Base-by-base conservation (phyloP, 2,113 vertebrate genomes). In the Esox niger region DNA sequence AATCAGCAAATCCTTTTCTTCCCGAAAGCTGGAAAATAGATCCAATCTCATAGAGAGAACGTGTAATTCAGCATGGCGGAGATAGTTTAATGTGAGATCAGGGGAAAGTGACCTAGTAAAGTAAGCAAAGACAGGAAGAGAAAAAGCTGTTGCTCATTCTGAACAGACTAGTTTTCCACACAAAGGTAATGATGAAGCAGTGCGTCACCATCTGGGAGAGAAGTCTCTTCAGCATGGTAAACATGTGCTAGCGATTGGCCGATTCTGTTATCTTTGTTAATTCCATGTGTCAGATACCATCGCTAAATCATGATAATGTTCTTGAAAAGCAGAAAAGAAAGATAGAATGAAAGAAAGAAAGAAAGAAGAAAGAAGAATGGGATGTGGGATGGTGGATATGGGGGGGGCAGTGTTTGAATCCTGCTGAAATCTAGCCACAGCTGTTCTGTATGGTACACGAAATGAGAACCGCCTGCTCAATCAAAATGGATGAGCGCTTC, bases 401-500 rank as follows among this genome's bases (percentile, higher is more conserved):
- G 26, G 47, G 66, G 2, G 47, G 2, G 38, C 52, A 66, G 49
- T 56, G 25, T 66, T 56, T 10, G 47, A 61, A 25, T 20, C 38
- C 25, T 13, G 58, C 55, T 71, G 66, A 54, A 77, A 65, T 70
- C 52, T 69, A 71, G 62, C 32, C 64, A 73, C 87, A 88, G 84
- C 82, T 87, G 87, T 79, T 86, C 71, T 80, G 77, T 74, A 68
- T 77, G 73, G 72, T 58, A 79, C 82, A 78, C 75, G 33, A 84
- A 89, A 89, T 84, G 66, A 79, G 75, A 87, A 88, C 85, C 83
- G 6, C 69, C 88, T 87, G 87, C 75, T 68, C 80, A 78, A 73
- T 86, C 82, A 79, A 66, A 84, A 75, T 65, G 66, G 74, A 62
- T 38, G 52, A 74, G 30, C 17, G 64, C 72, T 75, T 54, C 33